Conservation (phyloP, 2,113 vertebrate genomes). For the cattle (Bos taurus) region DNA sequence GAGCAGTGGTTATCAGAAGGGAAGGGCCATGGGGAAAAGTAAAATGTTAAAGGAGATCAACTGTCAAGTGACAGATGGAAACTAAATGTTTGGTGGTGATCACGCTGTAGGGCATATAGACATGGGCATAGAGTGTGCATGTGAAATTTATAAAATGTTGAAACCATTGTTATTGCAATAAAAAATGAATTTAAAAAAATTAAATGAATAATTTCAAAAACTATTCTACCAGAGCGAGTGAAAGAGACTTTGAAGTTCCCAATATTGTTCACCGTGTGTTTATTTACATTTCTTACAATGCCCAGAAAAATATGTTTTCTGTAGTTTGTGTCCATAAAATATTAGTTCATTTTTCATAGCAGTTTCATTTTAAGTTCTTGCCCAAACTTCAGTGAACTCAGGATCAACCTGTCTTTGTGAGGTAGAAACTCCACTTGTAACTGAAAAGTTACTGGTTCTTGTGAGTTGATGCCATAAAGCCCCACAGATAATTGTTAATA, state of each 20-base stretch:
- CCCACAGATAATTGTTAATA: neutral
- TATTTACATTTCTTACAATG: neutral
- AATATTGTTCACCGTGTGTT: neutral
- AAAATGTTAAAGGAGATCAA: neutral
- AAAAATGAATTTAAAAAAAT: neutral
- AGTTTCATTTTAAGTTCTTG: conserved; percentile 2
- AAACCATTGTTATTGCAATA: neutral
- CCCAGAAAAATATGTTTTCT: neutral
- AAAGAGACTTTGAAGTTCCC: neutral
- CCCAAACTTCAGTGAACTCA: neutral
- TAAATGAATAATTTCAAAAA: neutral
- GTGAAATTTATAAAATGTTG: neutral
- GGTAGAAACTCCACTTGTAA: neutral
- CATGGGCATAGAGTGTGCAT: neutral
- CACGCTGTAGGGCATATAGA: neutral
- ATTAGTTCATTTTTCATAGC: neutral
- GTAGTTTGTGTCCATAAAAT: neutral
- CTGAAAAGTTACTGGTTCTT: neutral
- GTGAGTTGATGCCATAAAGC: neutral
- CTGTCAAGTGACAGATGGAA: neutral
- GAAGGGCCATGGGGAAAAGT: neutral
- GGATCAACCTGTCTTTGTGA: neutral
- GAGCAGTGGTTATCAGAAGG: neutral
- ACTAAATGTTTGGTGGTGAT: neutral
- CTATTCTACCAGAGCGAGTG: neutral